Conservation (phyloP, 1,140 invertebrate species). For the Lepidotrigona ventralis region DNA sequence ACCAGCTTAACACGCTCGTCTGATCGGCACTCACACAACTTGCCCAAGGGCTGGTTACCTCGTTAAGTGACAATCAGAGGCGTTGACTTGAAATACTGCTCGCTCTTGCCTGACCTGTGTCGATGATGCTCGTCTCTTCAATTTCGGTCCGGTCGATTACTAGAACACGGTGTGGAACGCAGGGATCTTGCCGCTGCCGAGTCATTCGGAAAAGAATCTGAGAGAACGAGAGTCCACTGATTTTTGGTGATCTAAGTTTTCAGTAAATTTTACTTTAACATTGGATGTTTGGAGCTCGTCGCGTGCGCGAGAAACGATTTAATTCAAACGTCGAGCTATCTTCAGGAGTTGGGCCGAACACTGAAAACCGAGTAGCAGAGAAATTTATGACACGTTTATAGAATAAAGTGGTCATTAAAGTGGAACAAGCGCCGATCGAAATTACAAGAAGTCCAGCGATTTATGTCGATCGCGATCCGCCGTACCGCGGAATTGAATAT, state of each 20-base stretch:
- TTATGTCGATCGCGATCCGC: slow-evolving; percentile 1
- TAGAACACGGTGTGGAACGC: background rate
- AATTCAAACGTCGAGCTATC: background rate
- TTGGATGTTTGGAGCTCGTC: background rate
- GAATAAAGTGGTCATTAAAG: slow-evolving; percentile 17
- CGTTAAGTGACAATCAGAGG: slow-evolving; percentile 79
- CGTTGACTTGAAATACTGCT: slow-evolving; percentile 72
- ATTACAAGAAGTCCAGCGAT: slow-evolving; percentile 9
- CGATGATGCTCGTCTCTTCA: background rate
- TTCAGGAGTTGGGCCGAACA: no score
- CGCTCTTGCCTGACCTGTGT: slow-evolving; percentile 20
- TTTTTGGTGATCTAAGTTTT: background rate
- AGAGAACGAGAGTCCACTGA: no score
- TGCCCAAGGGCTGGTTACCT: slow-evolving; percentile 73
- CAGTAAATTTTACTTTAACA: background rate
- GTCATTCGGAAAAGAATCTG: no score
- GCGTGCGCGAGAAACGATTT: background rate
- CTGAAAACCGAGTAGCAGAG: background rate
- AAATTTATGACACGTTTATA: slow-evolving; percentile 15
- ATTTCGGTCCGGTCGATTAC: background rate
- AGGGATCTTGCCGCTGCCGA: background rate
- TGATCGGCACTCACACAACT: slow-evolving; percentile 71
- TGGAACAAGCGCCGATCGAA: background rate
- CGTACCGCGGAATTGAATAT: slow-evolving; percentile 22
- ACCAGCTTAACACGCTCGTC: slow-evolving; percentile 42